Base-by-base conservation (phyloP, 2,888 invertebrate genomes). In the Lottia scabra region DNA sequence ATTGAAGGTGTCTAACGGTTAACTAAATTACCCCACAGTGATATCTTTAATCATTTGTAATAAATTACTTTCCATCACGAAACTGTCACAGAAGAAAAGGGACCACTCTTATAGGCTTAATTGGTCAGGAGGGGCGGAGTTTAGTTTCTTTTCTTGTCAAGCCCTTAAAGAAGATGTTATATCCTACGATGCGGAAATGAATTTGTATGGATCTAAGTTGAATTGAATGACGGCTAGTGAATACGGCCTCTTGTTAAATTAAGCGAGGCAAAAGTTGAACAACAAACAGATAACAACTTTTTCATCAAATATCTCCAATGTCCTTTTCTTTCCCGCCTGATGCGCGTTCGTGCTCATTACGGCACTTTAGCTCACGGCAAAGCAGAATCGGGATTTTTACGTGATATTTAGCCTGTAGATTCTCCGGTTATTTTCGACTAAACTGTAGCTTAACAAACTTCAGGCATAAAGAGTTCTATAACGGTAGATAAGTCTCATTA, bases 121-220 rank as follows among this genome's bases (percentile, higher is more conserved):
- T 38, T 38, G 38, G 8, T 38, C 38, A 10, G 38, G 38, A 38
- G 38, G 38, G 38, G 38, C 38, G 38, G 38, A 38, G 38, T 38
- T 38, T 38, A 4, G 38, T 38, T 10, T 38, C 38, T 38, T 38
- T 38, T 38, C 38, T 38, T 38, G 38, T 38, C 38, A 38, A 38
- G 10, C 38, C 45, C 65, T 65, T 30, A 16, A 26, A 43, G 30
- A 63, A 44, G 45, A 45, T 46, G 44, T 70, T 70, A 65, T 70
- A 30, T 70, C 48, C 70, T 30, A 23, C 65, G 64, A 70, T 64
- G 70, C 70, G 70, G 70, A 70, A 70, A 70, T 70, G 64, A 70
- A 30, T 63, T 65, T 19, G 23, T 64, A 38, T 56, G 68, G 56
- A 68, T 19, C 56, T 23, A 13, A 23, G 19, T 19, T 56, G 56